Conservation (phyloP, 2,113 vertebrate genomes). For the human (Homo sapiens) region DNA sequence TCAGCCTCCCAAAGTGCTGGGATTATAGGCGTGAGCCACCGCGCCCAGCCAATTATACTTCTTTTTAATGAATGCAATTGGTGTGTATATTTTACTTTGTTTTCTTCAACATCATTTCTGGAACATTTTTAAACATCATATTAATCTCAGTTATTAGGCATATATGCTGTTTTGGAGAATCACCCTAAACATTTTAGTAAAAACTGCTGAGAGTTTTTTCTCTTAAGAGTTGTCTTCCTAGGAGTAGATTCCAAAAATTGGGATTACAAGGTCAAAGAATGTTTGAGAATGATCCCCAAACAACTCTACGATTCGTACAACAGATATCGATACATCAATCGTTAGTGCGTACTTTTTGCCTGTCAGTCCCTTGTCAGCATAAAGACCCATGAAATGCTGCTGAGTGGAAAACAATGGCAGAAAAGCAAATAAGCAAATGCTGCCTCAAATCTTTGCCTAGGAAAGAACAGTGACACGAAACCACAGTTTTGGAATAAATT, state of each 20-base stretch:
- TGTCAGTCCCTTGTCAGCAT: background rate
- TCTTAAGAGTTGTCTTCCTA: background rate
- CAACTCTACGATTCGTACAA: background rate
- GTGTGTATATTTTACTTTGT: background rate
- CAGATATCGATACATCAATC: background rate
- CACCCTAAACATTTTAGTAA: background rate
- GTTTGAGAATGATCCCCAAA: background rate
- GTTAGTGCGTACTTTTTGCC: background rate
- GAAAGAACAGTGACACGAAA: background rate
- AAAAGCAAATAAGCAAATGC: slow-evolving; percentile 17
- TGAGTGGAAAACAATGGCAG: background rate
- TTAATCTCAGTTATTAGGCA: background rate
- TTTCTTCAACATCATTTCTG: background rate
- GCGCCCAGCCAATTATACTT: background rate
- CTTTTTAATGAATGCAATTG: background rate
- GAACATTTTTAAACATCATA: slow-evolving; percentile 20
- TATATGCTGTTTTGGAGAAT: background rate
- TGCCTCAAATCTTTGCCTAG: background rate
- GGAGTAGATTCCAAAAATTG: background rate
- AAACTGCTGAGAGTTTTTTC: background rate
- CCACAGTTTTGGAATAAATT: background rate
- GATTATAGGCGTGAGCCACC: too few species aligned
- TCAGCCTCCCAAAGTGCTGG: too few species aligned
- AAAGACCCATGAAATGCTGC: background rate
- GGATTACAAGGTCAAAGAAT: background rate